Percentiles rank a stretch among this genome's conserved stretches.
Conservation (phyloP, 2,113 vertebrate species). For the Gopherus evgoodei region DNA sequence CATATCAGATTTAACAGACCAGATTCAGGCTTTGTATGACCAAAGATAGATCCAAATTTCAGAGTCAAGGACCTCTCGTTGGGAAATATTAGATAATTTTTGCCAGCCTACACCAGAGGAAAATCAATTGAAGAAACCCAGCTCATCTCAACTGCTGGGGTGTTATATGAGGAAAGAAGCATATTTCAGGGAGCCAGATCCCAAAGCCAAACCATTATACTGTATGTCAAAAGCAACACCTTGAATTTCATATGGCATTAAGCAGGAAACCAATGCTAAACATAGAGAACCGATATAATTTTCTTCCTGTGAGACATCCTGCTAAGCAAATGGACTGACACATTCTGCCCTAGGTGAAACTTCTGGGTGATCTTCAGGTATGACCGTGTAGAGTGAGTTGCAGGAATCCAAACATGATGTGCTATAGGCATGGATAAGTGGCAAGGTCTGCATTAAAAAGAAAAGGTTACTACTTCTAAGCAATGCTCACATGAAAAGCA, state of each 20-base stretch:
- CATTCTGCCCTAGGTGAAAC: rapidly evolving
- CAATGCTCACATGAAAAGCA: background rate
- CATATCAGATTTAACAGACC: background rate
- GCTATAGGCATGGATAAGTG: background rate
- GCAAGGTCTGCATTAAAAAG: rapidly evolving
- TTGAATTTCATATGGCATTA: background rate
- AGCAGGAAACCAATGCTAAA: background rate
- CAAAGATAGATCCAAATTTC: background rate
- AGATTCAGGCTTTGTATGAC: background rate
- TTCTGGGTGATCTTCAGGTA: slow-evolving; percentile 4
- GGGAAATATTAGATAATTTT: rapidly evolving
- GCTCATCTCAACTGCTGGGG: background rate
- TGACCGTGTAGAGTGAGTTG: background rate
- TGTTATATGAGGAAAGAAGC: rapidly evolving
- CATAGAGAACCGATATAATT: background rate
- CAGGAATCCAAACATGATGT: background rate
- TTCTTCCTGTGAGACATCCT: background rate
- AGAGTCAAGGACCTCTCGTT: background rate
- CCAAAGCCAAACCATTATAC: background rate
- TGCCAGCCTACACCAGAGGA: background rate
- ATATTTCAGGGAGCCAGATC: background rate
- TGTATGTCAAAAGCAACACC: background rate
- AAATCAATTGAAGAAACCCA: background rate
- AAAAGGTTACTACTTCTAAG: background rate
- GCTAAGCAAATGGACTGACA: background rate